Percentiles rank a stretch among this genome's conserved stretches.
Conservation (phyloP, 2,888 invertebrate genomes). For the Exephanes ischioxanthus region DNA sequence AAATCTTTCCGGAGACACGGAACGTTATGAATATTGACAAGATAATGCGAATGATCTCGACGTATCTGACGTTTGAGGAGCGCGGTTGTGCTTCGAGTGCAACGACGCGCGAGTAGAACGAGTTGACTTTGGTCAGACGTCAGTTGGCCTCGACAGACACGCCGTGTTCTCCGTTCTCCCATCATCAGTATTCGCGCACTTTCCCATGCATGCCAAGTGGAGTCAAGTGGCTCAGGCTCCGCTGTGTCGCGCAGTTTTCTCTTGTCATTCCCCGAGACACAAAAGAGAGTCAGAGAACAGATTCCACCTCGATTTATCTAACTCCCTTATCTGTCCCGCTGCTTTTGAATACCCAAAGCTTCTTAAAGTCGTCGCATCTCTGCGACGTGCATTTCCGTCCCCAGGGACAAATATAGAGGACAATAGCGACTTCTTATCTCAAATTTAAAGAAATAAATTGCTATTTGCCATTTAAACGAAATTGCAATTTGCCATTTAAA, state of each 20-base stretch:
- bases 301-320: conserved; percentile 38
- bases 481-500: too few species aligned
- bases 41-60: conserved; percentile 11
- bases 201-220: conserved; percentile 74
- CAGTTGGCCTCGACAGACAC: conserved; percentile 27
- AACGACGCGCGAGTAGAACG: conserved; percentile 32
- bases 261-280: conserved; percentile 41
- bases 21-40: conserved; percentile 8
- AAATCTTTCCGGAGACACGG: neutral
- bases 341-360: conserved; percentile 23
- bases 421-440: neutral
- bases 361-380: conserved; percentile 21
- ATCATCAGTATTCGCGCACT: neutral
- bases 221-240: conserved; percentile 80
- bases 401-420: neutral
- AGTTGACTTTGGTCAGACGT: conserved; percentile 42
- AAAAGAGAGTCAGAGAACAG: conserved; percentile 27
- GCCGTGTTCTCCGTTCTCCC: neutral
- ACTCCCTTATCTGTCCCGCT: neutral
- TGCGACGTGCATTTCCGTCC: conserved; percentile 3
- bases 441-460: neutral
- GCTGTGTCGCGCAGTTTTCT: conserved; percentile 67
- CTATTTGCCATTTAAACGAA: too few species aligned
- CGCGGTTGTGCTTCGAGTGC: neutral
- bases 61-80: neutral